A percentile compares a stretch with the other conserved stretches of the same genome.
phyloP scores from a whole-genome alignment of 2,888 invertebrate genomes.

The Nudaria mundana region DNA sequence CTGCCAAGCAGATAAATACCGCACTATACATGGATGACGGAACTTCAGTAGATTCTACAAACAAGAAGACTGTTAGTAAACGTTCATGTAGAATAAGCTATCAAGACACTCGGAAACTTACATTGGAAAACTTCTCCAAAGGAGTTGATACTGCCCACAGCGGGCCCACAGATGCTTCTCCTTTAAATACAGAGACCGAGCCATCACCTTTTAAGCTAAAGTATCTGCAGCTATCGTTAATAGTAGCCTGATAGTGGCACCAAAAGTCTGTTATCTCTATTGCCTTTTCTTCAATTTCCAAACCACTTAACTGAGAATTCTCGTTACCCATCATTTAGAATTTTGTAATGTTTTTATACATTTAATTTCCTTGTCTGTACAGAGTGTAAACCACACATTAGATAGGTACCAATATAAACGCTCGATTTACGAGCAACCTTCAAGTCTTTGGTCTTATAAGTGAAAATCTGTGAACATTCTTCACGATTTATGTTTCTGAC shows the following conservation, averaged over 20 bases:
- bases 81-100: too few species aligned
- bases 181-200: conserved; percentile 87
- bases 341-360: conserved; percentile 11
- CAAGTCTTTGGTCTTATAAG: too few species aligned
- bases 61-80: conserved; percentile 32
- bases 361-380: too few species aligned
- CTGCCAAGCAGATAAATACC: conserved; percentile 90
- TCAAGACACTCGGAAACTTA: too few species aligned
- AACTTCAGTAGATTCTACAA: conserved; percentile 91
- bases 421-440: too few species aligned
- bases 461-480: too few species aligned
- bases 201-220: conserved; percentile 79
- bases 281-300: conserved; percentile 88
- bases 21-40: conserved; percentile 92
- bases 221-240: conserved; percentile 79
- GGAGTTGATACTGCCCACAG: conserved; percentile 85
- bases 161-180: conserved; percentile 85
- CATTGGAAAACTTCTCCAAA: conserved; percentile 89
- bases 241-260: conserved; percentile 85
- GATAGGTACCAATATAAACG: too few species aligned
- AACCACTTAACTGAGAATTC: conserved; percentile 85
- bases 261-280: conserved; percentile 90
- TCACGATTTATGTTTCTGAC: too few species aligned
- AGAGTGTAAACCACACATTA: too few species aligned
- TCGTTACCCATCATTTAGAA: conserved; percentile 87